Base-by-base conservation (phyloP, 2,113 vertebrate genomes). In the Crotophaga sulcirostris region DNA sequence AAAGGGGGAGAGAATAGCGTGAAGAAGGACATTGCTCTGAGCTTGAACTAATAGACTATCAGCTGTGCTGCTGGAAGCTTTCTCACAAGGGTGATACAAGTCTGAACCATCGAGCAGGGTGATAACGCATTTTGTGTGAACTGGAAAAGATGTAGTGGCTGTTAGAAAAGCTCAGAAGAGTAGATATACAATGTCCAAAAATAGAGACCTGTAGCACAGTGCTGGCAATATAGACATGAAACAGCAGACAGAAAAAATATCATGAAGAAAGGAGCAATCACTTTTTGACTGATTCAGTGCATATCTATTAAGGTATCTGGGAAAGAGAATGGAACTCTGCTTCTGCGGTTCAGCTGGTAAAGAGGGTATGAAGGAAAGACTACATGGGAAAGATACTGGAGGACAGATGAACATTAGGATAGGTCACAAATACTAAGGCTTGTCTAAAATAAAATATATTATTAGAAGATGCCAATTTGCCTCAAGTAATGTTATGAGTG, bases 1-100 rank as follows among this genome's bases (percentile, higher is more conserved):
- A 79, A 69, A 36, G 2, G 0, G 7, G 12, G 34, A 79, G 14
- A 24, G 26, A 87, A 19, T 14, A 75, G 17, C 1, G 0, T 29
- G 25, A 56, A 36, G 56, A 68, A 62, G n/a, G 59, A 47, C 16
- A 9, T 6, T 52, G 56, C 56, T 81, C 44, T 56, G 16, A 87
- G 34, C 38, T 40, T 68, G 26, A 82, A 4, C 33, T 67, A 34
- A 42, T 3, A 56, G 26, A 8, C 24, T 52, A 0, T 45, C 17
- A 12, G n/a, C 47, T 31, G n/a, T 47, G 29, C 44, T 78, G 44
- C 52, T 79, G 45, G 5, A 82, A 21, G 17, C 64, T 56, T 87
- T 70, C 67, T 85, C n/a, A 40, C 3, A 38, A 5, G 34, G 7
- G 28, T 51, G n/a, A 49, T 29, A 13, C 2, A 29, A n/a, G 15